phyloP scores from a whole-genome alignment of 1,140 invertebrate species.

The Ceratosolen solmsi region DNA sequence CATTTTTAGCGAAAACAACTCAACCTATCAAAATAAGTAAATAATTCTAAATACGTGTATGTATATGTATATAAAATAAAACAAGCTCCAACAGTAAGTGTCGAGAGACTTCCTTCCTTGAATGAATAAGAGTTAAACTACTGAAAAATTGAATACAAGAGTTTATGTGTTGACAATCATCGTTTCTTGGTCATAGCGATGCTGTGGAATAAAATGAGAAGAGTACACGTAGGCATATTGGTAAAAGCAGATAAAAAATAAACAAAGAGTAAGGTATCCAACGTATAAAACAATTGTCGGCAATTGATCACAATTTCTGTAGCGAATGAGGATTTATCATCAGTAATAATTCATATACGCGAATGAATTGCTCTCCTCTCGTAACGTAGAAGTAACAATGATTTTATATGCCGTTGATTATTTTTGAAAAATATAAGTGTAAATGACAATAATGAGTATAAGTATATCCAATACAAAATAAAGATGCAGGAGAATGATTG shows the following conservation, averaged over 20 bases:
- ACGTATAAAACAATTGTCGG: slow-evolving; percentile 16
- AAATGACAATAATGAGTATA: not conserved
- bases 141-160: too few relatives aligned
- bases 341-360: not conserved
- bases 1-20: too few relatives aligned
- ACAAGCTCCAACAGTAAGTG: too few relatives aligned
- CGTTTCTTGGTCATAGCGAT: too few relatives aligned
- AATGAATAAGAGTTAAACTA: too few relatives aligned
- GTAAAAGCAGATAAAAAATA: not conserved
- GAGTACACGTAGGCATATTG: not conserved
- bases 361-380: not conserved
- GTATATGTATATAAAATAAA: too few relatives aligned
- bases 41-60: too few relatives aligned
- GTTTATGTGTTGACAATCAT: too few relatives aligned
- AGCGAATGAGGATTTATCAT: not conserved
- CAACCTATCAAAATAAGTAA: too few relatives aligned
- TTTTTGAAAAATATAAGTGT: slow-evolving; percentile 27
- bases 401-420: slow-evolving; percentile 4
- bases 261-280: not conserved
- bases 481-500: slow-evolving; percentile 15
- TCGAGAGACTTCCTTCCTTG: too few relatives aligned
- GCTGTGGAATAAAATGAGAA: too few relatives aligned
- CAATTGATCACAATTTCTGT: slow-evolving; percentile 46
- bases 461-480: not conserved
- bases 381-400: not conserved